Base-by-base conservation (phyloP, 2,113 vertebrate genomes). In the Oreotrochilus melanogaster region DNA sequence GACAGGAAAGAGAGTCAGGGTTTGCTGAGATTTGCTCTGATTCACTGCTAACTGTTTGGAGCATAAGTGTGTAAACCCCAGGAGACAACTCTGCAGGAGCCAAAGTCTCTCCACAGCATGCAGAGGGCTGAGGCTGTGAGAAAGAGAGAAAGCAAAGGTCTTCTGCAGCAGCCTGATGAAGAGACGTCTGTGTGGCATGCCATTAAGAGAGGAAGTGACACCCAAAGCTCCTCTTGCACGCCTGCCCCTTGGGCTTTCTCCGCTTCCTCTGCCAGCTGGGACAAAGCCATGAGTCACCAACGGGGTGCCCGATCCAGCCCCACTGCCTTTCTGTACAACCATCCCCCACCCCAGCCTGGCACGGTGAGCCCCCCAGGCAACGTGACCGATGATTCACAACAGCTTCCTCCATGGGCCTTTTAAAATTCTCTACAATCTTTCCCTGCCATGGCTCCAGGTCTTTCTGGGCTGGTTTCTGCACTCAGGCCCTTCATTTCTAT, bases 41-140 rank as follows among this genome's bases (percentile, higher is more conserved):
- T 61, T 35, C 28, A 4, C 2, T 89, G 51, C 1, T 3, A 56
- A 28, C 8, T 1, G 2, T 0, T 0, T 18, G n/a, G n/a, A 75
- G 30, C 24, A 30, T 11, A 62, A 62, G 11, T 9, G 2, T 21
- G 10, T 78, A 87, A 81, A 64, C 4, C 5, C 28, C 0, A 0
- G 0, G 28, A 84, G 51, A 56, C 15, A 54, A 8, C 0, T 0
- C 51, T 27, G 54, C 24, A 37, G 66, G n/a, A 79, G 8, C 19
- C 16, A 19, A 8, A 16, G 50, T 35, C 45, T 47, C 37, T 64
- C 69, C 3, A 2, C 8, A 57, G 31, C 27, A 18, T 0, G 2
- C 1, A 1, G 9, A 48, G 37, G 18, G 27, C 22, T 54, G 22
- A 21, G 35, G 14, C 42, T 91, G 21, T 1, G 0, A 87, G 47